Conservation (phyloP, 1,140 invertebrate genomes). For the Macrosteles quadrilineatus region DNA sequence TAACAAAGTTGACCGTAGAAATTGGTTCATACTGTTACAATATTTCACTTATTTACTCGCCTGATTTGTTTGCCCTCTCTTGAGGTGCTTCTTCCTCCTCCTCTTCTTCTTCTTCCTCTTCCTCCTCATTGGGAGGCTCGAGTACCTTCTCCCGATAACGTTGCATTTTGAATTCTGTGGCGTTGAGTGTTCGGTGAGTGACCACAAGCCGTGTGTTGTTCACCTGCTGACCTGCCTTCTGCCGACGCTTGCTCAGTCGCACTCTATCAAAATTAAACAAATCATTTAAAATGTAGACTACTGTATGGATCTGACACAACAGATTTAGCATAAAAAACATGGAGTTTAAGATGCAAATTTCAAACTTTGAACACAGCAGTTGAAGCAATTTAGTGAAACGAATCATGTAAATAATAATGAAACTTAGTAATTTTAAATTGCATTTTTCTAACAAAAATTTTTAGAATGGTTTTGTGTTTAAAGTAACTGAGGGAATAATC, state of each 20-base stretch:
- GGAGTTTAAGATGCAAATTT: too few species aligned
- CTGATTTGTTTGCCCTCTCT: neutral
- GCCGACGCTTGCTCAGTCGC: conserved; percentile 84
- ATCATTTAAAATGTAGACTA: too few species aligned
- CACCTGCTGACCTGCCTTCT: conserved; percentile 67
- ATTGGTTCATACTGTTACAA: too few species aligned
- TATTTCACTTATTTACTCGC: too few species aligned
- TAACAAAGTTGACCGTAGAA: neutral
- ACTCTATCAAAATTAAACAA: conserved; percentile 61
- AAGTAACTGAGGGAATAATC: too few species aligned
- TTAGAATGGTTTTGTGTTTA: too few species aligned
- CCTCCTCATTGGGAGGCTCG: conserved; percentile 77
- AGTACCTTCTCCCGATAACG: conserved; percentile 82
- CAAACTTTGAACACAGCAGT: too few species aligned
- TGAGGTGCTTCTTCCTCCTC: conserved; percentile 37
- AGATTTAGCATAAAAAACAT: too few species aligned
- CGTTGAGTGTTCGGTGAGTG: conserved; percentile 85
- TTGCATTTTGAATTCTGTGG: conserved; percentile 83
- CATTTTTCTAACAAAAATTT: too few species aligned
- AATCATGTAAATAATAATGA: too few species aligned
- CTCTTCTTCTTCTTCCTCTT: conserved; percentile 66
- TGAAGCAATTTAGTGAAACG: too few species aligned
- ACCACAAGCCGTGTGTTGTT: conserved; percentile 87
- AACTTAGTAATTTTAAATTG: too few species aligned
- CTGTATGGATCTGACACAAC: conserved; percentile 3